Evolutionary conservation across 2,888 invertebrate genomes (phyloP).

Genomic region (Diarsia dahlii): DNA sequence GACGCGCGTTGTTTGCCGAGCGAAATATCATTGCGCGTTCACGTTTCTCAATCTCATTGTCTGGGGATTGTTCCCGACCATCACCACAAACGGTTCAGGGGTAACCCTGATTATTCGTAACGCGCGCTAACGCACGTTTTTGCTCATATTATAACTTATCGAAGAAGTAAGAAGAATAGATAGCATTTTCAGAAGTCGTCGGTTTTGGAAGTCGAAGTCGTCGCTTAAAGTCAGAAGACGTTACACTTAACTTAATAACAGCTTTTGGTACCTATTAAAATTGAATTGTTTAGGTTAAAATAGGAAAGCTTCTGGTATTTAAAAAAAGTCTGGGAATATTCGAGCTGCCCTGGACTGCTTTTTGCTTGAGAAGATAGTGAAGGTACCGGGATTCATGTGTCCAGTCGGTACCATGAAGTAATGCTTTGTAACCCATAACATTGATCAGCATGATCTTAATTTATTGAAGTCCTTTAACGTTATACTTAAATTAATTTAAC

Average conservation of each 20-base stretch:
- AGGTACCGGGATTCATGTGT: not conserved
- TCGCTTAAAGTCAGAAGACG: not conserved
- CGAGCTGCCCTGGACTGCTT: not conserved
- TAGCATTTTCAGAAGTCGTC: slow-evolving; percentile 5
- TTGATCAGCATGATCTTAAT: slow-evolving; percentile 3
- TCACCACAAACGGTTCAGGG: not conserved
- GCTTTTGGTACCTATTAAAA: not conserved
- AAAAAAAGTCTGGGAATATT: slow-evolving; percentile 5
- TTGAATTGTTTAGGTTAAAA: not conserved
- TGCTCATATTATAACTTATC: not conserved
- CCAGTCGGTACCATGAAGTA: not conserved
- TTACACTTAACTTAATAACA: slow-evolving; percentile 1
- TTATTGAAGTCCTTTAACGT: slow-evolving; percentile 3
- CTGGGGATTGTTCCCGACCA: not conserved
- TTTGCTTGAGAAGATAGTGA: not conserved
- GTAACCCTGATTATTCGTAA: slow-evolving; percentile 1
- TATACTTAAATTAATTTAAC: slow-evolving; percentile 51
- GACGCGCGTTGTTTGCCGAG: slow-evolving; percentile 24
- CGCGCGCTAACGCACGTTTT: slow-evolving; percentile 1
- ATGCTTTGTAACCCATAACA: not conserved
- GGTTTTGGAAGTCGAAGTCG: not conserved
- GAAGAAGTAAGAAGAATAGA: not conserved
- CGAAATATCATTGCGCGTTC: slow-evolving; percentile 8
- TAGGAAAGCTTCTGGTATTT: not conserved
- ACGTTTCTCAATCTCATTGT: slow-evolving; percentile 26